These are phyloP conservation scores for Hephaestus fuliginosus DNA, from an alignment of 2,797 vertebrate genomes.

Conservation along the genomic window DNA sequence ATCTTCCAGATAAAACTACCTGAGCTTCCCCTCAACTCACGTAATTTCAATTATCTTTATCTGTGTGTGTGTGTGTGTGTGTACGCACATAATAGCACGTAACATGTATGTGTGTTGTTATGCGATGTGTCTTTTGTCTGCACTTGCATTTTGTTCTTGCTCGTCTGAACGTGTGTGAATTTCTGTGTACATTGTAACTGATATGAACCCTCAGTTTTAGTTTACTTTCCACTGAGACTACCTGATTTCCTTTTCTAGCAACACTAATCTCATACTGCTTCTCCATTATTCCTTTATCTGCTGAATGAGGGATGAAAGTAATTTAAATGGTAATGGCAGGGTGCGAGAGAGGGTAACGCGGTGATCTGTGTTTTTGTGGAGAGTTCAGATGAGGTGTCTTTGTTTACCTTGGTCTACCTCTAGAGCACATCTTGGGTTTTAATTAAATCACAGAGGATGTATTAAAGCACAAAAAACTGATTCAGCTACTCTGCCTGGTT, in stretches of 20 bases:
- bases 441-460: conserved; percentile 42
- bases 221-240: conserved; percentile 20
- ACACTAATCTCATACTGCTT: conserved; percentile 27
- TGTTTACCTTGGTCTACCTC: conserved; percentile 43
- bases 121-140: neutral
- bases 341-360: neutral
- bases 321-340: conserved; percentile 71
- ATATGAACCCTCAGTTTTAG: conserved; percentile 9
- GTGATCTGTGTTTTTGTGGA: conserved; percentile 60
- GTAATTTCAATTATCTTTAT: conserved; percentile 78
- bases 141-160: neutral
- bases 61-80: neutral
- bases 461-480: conserved; percentile 33
- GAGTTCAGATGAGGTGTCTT: conserved; percentile 49
- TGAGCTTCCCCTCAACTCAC: conserved; percentile 84
- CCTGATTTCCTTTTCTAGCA: conserved; percentile 25
- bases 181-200: conserved; percentile 7
- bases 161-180: neutral
- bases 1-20: conserved; percentile 93
- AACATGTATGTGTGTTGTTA: neutral
- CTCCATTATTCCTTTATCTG: conserved; percentile 59
- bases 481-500: conserved; percentile 26
- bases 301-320: conserved; percentile 51
- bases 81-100: neutral
- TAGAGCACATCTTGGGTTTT: conserved; percentile 33